These are phyloP conservation scores for Globia sparganii DNA, from an alignment of 2,888 invertebrate genomes.

Conservation along the genomic window DNA sequence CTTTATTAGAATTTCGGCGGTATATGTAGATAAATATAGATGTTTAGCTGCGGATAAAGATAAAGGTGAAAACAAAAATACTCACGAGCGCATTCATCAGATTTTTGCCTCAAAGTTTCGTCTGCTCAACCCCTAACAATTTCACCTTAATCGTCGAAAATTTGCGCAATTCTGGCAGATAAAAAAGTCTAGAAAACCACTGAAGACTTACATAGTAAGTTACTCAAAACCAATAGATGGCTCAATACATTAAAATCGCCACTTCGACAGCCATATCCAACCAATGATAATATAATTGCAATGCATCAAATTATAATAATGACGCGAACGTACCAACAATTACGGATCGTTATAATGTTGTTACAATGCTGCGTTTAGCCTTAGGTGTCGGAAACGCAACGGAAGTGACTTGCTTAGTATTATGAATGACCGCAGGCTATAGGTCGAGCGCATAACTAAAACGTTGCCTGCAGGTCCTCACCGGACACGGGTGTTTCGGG, in stretches of 20 bases:
- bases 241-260: conserved; percentile 15
- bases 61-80: background rate
- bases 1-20: no score
- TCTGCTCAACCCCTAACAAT: background rate
- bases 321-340: conserved; percentile 31
- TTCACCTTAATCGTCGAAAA: background rate
- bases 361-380: conserved; percentile 47
- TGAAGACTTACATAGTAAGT: background rate
- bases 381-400: conserved; percentile 53
- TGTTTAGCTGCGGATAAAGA: background rate
- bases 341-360: conserved; percentile 49
- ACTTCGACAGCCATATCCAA: conserved; percentile 23
- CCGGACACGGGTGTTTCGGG: no score
- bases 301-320: conserved; percentile 48
- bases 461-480: no score
- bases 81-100: background rate
- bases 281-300: conserved; percentile 36
- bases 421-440: conserved; percentile 20
- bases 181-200: background rate
- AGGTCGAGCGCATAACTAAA: no score
- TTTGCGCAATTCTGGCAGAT: background rate
- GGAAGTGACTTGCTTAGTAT: conserved; percentile 50
- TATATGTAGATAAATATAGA: background rate
- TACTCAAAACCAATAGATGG: background rate
- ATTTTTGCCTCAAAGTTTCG: background rate